Evolutionary conservation across 53 echinoderm and acorn worm genomes (phyloP).

Genomic region (Zoroaster sp.): DNA sequence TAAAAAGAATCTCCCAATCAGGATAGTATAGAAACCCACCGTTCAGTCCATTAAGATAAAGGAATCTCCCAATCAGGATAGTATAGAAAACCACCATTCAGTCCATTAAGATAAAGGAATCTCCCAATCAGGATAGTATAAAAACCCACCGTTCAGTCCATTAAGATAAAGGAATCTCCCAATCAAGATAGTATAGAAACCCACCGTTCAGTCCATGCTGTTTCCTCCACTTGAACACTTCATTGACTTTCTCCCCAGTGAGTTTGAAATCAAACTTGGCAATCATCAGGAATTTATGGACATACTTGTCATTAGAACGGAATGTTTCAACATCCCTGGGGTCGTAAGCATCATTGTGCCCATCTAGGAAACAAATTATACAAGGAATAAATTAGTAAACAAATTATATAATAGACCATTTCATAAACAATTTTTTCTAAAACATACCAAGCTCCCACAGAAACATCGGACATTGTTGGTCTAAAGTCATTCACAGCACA

Average conservation of each 20-base stretch:
- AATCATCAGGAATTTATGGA: slow-evolving; percentile 79
- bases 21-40: neutral
- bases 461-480: neutral
- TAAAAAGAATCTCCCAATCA: too few relatives aligned
- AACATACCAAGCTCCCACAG: neutral
- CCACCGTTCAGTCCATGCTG: slow-evolving; percentile 89
- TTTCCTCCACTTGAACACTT: slow-evolving; percentile 86
- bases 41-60: too few relatives aligned
- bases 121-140: neutral
- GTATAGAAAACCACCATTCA: too few relatives aligned
- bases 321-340: slow-evolving; percentile 75
- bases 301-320: slow-evolving; percentile 70
- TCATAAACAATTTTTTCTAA: neutral
- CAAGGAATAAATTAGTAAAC: neutral
- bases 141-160: neutral
- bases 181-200: neutral
- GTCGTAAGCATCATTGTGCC: slow-evolving; percentile 67
- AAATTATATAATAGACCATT: neutral
- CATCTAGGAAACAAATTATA: slow-evolving; percentile 28
- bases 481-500: neutral
- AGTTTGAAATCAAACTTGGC: slow-evolving; percentile 66
- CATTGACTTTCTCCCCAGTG: slow-evolving; percentile 72
- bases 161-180: neutral
- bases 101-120: too few relatives aligned
- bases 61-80: too few relatives aligned